Percentiles rank a stretch among this genome's conserved stretches.
Evolutionary conservation across 2,113 vertebrate species (phyloP).

Genomic region (Dicerorhinus sumatrensis): DNA sequence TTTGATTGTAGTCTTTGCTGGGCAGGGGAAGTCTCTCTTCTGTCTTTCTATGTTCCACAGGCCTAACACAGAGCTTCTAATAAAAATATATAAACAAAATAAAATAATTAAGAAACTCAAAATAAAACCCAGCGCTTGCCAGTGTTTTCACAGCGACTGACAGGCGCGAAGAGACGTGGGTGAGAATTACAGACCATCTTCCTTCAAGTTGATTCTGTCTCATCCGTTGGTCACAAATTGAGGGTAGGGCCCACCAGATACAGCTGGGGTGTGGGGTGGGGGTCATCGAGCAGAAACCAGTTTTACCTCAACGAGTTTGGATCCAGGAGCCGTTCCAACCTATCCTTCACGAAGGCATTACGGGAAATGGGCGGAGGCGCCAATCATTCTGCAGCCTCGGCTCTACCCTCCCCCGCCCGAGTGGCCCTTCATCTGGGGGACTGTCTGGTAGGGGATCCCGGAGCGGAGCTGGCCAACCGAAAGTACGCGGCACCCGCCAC

Average conservation of each 20-base stretch:
- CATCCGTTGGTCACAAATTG: background rate
- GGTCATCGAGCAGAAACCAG: background rate
- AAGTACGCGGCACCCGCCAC: background rate
- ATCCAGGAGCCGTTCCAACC: background rate
- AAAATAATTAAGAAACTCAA: background rate
- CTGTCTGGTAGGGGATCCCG: background rate
- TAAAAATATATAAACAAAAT: background rate
- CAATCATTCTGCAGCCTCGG: background rate
- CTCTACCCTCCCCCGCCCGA: background rate
- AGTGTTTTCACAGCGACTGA: background rate
- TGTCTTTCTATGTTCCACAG: background rate
- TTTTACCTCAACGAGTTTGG: conserved; percentile 39
- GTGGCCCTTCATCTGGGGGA: conserved; percentile 19
- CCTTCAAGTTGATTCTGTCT: background rate
- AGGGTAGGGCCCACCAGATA: background rate
- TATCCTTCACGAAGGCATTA: background rate
- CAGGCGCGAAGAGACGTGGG: background rate
- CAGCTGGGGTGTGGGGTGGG: no score
- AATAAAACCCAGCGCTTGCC: background rate
- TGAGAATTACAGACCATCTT: background rate
- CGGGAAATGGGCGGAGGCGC: background rate
- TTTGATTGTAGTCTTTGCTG: background rate
- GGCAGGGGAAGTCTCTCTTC: background rate
- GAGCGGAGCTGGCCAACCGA: conserved; percentile 57
- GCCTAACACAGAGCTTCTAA: background rate